Evolutionary conservation across 2,888 invertebrate genomes (phyloP).

Genomic region (Drosophila prostipennis): DNA sequence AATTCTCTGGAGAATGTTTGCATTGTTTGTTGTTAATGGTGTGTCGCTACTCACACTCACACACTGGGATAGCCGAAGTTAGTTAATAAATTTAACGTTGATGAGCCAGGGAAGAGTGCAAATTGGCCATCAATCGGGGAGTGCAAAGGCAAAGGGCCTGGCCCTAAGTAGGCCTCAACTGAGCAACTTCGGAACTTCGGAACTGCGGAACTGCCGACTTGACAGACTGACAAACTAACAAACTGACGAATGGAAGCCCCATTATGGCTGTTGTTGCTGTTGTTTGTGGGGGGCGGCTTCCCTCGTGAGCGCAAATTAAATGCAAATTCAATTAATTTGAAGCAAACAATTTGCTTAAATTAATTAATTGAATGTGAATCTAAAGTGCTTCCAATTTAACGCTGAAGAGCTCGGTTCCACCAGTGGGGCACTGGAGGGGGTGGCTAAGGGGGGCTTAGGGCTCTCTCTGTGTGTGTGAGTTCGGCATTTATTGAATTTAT

Average conservation of each 20-base stretch:
- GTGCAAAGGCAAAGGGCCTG: conserved; percentile 4
- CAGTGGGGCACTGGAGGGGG: conserved; percentile 3
- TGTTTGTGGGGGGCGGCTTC: conserved; percentile 34
- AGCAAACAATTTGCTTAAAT: conserved; percentile 83
- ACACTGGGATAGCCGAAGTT: conserved; percentile 37
- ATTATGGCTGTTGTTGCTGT: conserved; percentile 19
- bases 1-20: conserved; percentile 30
- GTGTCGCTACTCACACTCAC: conserved; percentile 18
- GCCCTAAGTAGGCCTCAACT: conserved; percentile 34
- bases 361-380: conserved; percentile 82
- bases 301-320: conserved; percentile 79
- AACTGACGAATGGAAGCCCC: conserved; percentile 33
- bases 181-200: conserved; percentile 31
- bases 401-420: conserved; percentile 53
- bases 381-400: conserved; percentile 78
- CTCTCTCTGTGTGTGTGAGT: conserved; percentile 38
- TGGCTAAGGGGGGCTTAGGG: conserved; percentile 14
- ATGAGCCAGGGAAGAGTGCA: conserved; percentile 30
- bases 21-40: conserved; percentile 32
- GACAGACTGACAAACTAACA: conserved; percentile 19
- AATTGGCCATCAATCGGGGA: conserved; percentile 58
- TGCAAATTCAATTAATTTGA: conserved; percentile 83
- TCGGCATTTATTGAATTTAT: conserved; percentile 76
- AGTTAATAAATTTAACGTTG: conserved; percentile 62
- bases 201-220: conserved; percentile 37